Conservation (phyloP, 1,140 invertebrate genomes). For the Epicauta chinensis region DNA sequence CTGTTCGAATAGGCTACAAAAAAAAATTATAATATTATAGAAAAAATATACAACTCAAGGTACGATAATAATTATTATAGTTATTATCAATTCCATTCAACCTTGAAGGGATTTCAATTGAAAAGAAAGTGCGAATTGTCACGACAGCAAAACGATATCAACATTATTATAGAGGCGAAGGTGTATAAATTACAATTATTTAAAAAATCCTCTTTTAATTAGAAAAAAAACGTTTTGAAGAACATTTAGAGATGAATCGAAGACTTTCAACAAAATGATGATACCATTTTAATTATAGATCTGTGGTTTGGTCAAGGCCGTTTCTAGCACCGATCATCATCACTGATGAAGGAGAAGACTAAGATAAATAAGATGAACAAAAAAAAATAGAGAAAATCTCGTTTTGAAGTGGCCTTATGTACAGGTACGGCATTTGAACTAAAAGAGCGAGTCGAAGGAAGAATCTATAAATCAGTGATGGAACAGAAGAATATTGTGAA, state of each 20-base stretch:
- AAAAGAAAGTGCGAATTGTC: not conserved
- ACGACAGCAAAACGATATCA: too few relatives aligned
- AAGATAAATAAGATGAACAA: too few relatives aligned
- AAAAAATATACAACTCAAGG: not conserved
- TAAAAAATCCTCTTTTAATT: too few relatives aligned
- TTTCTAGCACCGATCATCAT: not conserved
- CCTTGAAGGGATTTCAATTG: not conserved
- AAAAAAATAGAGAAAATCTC: too few relatives aligned
- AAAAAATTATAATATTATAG: conserved; percentile 23
- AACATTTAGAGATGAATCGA: not conserved
- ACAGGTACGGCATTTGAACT: too few relatives aligned
- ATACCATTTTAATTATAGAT: conserved; percentile 32
- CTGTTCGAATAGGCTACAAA: conserved; percentile 89
- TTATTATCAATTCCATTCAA: not conserved
- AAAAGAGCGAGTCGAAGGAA: too few relatives aligned
- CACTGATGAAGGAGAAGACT: not conserved
- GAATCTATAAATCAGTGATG: too few relatives aligned
- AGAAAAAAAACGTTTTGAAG: too few relatives aligned
- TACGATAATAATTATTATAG: not conserved
- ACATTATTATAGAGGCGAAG: too few relatives aligned
- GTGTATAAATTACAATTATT: too few relatives aligned
- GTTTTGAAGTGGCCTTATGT: too few relatives aligned
- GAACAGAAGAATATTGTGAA: too few relatives aligned
- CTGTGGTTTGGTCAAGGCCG: conserved; percentile 10
- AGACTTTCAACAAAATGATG: conserved; percentile 24